phyloP scores from a whole-genome alignment of 1,140 invertebrate genomes.

The Chelonus insularis region DNA sequence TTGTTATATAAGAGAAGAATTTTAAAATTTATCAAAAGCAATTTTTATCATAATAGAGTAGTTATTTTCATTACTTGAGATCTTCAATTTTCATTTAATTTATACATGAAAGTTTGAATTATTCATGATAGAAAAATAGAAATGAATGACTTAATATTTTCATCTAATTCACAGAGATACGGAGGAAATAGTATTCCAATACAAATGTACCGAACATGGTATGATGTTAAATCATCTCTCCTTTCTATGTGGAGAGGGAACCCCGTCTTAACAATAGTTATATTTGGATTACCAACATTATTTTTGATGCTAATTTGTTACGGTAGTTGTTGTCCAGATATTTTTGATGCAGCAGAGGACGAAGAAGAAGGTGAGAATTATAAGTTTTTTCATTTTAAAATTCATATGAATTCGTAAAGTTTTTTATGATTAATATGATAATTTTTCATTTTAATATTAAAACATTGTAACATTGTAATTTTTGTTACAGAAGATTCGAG shows the following conservation, averaged over 20 bases:
- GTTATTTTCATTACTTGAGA: no score
- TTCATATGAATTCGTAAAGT: conserved; percentile 27
- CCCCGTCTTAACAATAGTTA: conserved; percentile 82
- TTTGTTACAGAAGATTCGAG: conserved; percentile 39
- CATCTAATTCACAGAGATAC: conserved; percentile 67
- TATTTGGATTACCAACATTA: conserved; percentile 86
- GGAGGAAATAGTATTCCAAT: conserved; percentile 79
- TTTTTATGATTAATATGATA: conserved; percentile 7
- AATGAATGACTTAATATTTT: no score
- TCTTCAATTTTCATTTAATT: no score
- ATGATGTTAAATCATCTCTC: conserved; percentile 74
- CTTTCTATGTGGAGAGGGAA: conserved; percentile 88
- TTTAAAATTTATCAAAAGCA: no score
- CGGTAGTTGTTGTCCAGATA: conserved; percentile 91
- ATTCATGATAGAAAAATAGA: no score
- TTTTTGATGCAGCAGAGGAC: conserved; percentile 89
- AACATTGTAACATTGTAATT: conserved; percentile 27
- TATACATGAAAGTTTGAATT: no score
- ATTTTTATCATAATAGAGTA: no score
- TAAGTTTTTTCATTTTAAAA: no score
- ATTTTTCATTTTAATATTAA: conserved; percentile 13
- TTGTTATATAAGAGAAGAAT: no score
- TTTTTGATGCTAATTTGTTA: conserved; percentile 94
- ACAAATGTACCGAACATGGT: conserved; percentile 74
- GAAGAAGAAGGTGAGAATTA: conserved; percentile 81